These are phyloP conservation scores for Drosophila aff. DNA, from an alignment of 1,140 invertebrate species.

Conservation along the genomic window DNA sequence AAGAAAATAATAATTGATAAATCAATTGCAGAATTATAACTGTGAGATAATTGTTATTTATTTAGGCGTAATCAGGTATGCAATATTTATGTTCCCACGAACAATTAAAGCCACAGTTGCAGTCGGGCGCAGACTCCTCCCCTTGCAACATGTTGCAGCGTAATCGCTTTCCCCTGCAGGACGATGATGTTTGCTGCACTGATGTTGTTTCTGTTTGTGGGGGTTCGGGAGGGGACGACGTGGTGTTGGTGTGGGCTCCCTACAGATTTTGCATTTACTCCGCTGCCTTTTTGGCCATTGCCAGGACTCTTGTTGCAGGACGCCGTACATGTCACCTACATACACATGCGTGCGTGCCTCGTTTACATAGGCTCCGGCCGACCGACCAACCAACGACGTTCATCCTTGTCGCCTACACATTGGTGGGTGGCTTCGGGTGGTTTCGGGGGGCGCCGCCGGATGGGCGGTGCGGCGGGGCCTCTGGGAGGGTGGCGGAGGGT, in stretches of 20 bases:
- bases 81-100: not conserved
- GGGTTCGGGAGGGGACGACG: not conserved
- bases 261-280: conserved; percentile 80
- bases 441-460: conserved; percentile 12
- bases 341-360: conserved; percentile 68
- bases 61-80: not conserved
- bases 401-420: conserved; percentile 71
- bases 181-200: conserved; percentile 22
- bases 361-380: conserved; percentile 76
- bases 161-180: conserved; percentile 69
- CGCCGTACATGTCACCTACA: conserved; percentile 80
- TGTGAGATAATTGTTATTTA: conserved; percentile 5
- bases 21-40: not conserved
- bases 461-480: conserved; percentile 11
- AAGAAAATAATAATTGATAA: not conserved
- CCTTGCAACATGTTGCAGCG: conserved; percentile 77
- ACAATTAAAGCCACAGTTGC: conserved; percentile 13
- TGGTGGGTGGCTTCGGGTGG: conserved; percentile 24
- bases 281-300: conserved; percentile 66
- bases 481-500: conserved; percentile 40
- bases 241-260: conserved; percentile 52
- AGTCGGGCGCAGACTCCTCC: conserved; percentile 59
- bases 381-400: conserved; percentile 72
- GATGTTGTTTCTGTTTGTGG: conserved; percentile 2
- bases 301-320: conserved; percentile 53